Base-by-base conservation (phyloP, 1,140 invertebrate genomes). In the Listronotus oregonensis region DNA sequence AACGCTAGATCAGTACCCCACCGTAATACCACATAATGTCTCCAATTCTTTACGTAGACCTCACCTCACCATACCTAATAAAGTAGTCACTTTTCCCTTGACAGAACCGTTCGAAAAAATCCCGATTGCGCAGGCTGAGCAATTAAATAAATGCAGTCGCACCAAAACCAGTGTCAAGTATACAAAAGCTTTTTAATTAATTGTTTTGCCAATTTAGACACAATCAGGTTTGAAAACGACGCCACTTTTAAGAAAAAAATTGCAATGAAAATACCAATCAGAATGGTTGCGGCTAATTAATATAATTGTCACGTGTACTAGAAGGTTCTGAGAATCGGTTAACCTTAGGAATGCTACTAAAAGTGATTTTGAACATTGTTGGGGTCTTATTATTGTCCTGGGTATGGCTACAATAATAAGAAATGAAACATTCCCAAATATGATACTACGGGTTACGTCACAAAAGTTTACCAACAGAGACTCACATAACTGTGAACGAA, bases 141-240 rank as follows among this genome's bases (percentile, higher is more conserved):
- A 40, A 40, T 40, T 40, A 40, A 27, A 27, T 27, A 27, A 27
- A 27, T 27, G 21, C 21, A 27, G 21, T 27, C 21, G 21, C 21
- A 27, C 21, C 21, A 63, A 63, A 63, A 55, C 60, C 60, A 63
- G 60, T 63, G 61, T 49, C 46, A 55, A 52, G 46, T 34, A 46
- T 56, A 46, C 51, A 52, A 56, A 43, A 18, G 42, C 56, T 43
- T 64, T 54, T 62, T 64, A 64, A 64, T 64, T 64, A 64, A 64
- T 64, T 64, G 61, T 44, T 17, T n/a, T 46, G 17, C 43, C 43
- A 17, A 46, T 46, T 46, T 46, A 17, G 43, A 15, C n/a, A 46
- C 14, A 46, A 46, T 46, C 43, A 46, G 43, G 43, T 46, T 46
- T 8, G 11, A 46, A 17, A 46, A 46, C 43, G 43, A 46, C 11